phyloP scores from a whole-genome alignment of 2,113 vertebrate species.

The Numenius arquata region DNA sequence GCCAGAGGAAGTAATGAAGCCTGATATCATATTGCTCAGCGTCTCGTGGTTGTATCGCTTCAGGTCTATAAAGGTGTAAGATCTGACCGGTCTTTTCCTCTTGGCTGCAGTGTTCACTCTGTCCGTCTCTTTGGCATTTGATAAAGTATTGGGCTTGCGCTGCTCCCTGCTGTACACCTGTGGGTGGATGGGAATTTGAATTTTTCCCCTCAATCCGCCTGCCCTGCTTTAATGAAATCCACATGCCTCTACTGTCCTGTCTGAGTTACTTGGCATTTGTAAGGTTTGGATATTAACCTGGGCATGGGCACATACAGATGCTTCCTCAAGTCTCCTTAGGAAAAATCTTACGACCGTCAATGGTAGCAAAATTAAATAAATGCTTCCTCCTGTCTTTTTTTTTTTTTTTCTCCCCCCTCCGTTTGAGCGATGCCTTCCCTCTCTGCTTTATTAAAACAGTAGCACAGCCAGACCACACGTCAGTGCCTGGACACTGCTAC shows the following conservation, averaged over 20 bases:
- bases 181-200: not conserved
- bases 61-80: not conserved
- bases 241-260: not conserved
- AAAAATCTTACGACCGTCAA: rapidly evolving
- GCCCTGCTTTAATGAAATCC: not conserved
- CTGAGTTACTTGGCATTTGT: not conserved
- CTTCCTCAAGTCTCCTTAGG: not conserved
- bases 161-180: not conserved
- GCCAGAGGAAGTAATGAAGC: not conserved
- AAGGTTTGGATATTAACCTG: not conserved
- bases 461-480: not conserved
- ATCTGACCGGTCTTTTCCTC: not conserved
- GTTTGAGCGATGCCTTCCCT: not conserved
- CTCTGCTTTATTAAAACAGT: not conserved
- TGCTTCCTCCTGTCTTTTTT: too few relatives aligned
- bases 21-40: not conserved
- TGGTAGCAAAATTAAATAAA: not conserved
- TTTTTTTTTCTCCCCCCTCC: not conserved
- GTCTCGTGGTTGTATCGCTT: not conserved
- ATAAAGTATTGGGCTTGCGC: not conserved
- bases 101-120: rapidly evolving
- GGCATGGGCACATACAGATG: rapidly evolving
- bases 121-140: not conserved
- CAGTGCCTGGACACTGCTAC: not conserved
- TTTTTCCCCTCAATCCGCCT: not conserved